These are phyloP conservation scores for Meta bourneti DNA, from an alignment of 2,888 invertebrate species.

Conservation along the genomic window DNA sequence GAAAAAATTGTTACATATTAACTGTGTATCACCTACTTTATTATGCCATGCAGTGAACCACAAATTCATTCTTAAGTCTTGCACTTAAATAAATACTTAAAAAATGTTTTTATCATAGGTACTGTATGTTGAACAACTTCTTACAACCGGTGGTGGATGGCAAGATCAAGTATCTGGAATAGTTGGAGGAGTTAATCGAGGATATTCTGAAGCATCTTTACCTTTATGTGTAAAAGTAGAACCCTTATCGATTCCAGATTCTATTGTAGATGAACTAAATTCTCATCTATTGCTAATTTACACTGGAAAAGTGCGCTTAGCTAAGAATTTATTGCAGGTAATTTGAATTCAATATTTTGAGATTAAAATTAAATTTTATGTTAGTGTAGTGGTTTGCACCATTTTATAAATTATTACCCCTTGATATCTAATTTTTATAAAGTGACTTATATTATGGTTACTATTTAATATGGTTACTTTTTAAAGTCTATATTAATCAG, in stretches of 20 bases:
- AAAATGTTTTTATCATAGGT: conserved; percentile 79
- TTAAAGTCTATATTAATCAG: no score
- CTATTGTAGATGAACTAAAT: conserved; percentile 80
- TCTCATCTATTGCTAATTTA: conserved; percentile 82
- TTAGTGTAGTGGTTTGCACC: neutral
- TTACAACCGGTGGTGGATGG: conserved; percentile 84
- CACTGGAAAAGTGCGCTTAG: conserved; percentile 82
- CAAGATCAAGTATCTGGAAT: conserved; percentile 84
- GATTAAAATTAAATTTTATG: neutral
- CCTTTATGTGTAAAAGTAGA: conserved; percentile 80
- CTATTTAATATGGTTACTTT: no score
- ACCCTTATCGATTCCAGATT: conserved; percentile 79
- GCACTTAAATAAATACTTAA: no score
- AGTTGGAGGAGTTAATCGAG: conserved; percentile 81
- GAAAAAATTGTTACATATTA: no score
- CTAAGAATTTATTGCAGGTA: conserved; percentile 83
- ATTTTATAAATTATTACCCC: neutral
- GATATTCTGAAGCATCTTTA: conserved; percentile 80
- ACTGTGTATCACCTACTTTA: no score
- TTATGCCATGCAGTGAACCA: no score
- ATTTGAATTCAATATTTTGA: neutral
- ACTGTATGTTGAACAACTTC: conserved; percentile 82
- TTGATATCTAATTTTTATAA: neutral
- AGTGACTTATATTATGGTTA: no score
- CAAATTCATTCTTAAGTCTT: no score